phyloP scores from a whole-genome alignment of 2,888 invertebrate species.

The Zaprionus bogoriensis region DNA sequence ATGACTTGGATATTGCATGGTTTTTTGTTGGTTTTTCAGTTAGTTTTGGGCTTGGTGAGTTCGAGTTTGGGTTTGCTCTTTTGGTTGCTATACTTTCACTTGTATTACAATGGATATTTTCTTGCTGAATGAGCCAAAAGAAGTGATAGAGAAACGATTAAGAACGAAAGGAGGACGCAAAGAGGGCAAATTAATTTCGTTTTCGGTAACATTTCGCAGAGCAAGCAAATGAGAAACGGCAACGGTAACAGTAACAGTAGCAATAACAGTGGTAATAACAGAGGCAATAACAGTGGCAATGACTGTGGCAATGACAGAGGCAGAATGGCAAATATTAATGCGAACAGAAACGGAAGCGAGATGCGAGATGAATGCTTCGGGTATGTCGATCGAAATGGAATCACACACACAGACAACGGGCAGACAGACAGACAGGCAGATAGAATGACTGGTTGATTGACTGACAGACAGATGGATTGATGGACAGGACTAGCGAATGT shows the following conservation, averaged over 20 bases:
- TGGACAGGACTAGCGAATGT: slow-evolving; percentile 77
- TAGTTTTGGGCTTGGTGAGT: slow-evolving; percentile 58
- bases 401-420: slow-evolving; percentile 1
- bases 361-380: not conserved
- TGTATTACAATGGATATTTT: slow-evolving; percentile 80
- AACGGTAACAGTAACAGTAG: not conserved
- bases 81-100: slow-evolving; percentile 77
- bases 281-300: not conserved
- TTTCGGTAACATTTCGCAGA: slow-evolving; percentile 44
- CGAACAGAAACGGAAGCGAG: not conserved
- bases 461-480: not conserved
- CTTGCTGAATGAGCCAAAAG: slow-evolving; percentile 67
- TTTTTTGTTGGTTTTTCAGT: slow-evolving; percentile 44
- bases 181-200: not conserved
- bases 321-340: slow-evolving; percentile 1
- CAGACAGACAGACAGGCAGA: slow-evolving; percentile 10
- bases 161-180: slow-evolving; percentile 36
- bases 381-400: not conserved
- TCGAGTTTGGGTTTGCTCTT: slow-evolving; percentile 64
- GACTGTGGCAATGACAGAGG: slow-evolving; percentile 8
- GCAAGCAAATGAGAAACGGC: slow-evolving; percentile 73
- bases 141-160: slow-evolving; percentile 65
- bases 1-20: slow-evolving; percentile 53
- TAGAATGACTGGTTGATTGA: not conserved
- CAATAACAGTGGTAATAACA: not conserved